Evolutionary conservation across 2,888 invertebrate genomes (phyloP).

Genomic region (Lycia hirtaria): DNA sequence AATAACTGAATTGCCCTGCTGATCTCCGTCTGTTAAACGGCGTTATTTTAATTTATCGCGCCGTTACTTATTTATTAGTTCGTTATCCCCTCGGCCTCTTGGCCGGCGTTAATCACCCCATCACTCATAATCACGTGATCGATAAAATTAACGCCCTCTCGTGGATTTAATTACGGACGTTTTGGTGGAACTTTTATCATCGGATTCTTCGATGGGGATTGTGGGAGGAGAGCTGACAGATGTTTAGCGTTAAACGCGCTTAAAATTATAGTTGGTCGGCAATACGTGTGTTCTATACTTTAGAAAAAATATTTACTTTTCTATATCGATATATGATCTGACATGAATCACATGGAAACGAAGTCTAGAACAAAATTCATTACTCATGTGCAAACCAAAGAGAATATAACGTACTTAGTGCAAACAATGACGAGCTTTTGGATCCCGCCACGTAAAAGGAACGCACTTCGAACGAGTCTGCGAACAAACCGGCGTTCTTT

Average conservation of each 20-base stretch:
- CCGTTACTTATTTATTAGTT: not conserved
- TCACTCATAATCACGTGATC: slow-evolving; percentile 19
- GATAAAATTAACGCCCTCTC: slow-evolving; percentile 15
- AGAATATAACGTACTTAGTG: too few relatives aligned
- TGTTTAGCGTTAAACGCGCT: not conserved
- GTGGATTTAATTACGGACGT: slow-evolving; percentile 19
- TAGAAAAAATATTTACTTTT: too few relatives aligned
- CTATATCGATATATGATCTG: too few relatives aligned
- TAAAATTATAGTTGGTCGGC: too few relatives aligned
- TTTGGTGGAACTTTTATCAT: slow-evolving; percentile 19
- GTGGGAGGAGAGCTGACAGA: slow-evolving; percentile 4
- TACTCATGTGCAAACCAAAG: too few relatives aligned
- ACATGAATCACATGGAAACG: too few relatives aligned
- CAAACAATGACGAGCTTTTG: too few relatives aligned
- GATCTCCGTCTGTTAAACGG: not conserved
- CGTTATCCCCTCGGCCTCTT: not conserved
- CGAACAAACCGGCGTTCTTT: too few relatives aligned
- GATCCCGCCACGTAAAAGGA: too few relatives aligned
- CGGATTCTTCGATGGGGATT: slow-evolving; percentile 3
- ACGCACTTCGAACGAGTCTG: too few relatives aligned
- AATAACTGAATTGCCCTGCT: not conserved
- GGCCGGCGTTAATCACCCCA: slow-evolving; percentile 3
- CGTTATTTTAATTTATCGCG: not conserved
- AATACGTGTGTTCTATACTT: too few relatives aligned
- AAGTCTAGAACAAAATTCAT: too few relatives aligned